These are phyloP conservation scores for Anas bernieri DNA, from an alignment of 2,797 vertebrate species.

Conservation along the genomic window DNA sequence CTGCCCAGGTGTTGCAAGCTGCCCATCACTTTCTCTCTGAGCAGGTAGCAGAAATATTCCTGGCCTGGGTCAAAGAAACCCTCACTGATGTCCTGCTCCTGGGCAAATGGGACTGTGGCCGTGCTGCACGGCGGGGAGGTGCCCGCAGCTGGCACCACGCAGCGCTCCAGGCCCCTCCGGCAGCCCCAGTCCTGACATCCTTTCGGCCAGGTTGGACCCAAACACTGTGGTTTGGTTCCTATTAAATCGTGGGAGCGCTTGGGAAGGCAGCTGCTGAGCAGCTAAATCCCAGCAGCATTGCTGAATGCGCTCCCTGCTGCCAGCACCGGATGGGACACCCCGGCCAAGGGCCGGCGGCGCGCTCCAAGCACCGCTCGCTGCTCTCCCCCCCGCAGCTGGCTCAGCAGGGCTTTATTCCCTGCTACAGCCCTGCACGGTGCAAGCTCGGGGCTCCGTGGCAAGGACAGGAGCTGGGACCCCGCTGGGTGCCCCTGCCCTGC, in stretches of 20 bases:
- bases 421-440: background rate
- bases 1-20: background rate
- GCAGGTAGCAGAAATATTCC: background rate
- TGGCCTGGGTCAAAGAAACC: background rate
- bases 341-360: background rate
- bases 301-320: constrained; percentile 43
- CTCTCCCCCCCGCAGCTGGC: background rate
- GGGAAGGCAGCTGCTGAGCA: constrained; percentile 55
- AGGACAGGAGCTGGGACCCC: too few relatives aligned
- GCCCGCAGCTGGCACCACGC: background rate
- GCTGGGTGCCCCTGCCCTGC: too few relatives aligned
- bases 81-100: background rate
- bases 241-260: background rate
- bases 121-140: background rate
- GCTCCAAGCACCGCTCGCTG: background rate
- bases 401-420: fast-evolving
- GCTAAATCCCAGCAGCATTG: constrained; percentile 57
- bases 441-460: too few relatives aligned
- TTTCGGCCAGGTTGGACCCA: background rate
- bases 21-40: fast-evolving
- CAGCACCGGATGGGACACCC: constrained; percentile 60
- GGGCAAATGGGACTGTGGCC: fast-evolving
- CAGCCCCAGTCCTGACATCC: background rate
- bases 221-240: background rate
- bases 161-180: background rate